Percentiles rank a stretch among this genome's conserved stretches.
Conservation (phyloP, 2,797 vertebrate genomes). For the Pseudochromis fuscus region DNA sequence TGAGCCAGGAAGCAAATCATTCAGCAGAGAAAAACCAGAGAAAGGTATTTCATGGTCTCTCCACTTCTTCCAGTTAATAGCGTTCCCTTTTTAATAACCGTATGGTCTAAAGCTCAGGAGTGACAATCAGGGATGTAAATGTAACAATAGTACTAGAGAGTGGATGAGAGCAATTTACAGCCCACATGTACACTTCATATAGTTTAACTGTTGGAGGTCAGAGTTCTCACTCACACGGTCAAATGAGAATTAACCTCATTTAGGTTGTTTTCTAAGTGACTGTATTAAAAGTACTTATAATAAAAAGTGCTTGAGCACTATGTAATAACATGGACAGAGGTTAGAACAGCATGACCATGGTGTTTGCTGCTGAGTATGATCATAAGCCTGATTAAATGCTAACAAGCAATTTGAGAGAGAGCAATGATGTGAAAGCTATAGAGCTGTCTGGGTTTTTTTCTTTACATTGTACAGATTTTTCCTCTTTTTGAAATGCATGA, state of each 20-base stretch:
- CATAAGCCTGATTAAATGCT: not conserved
- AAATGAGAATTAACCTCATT: conserved; percentile 17
- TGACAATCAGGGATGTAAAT: no score
- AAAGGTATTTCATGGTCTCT: conserved; percentile 47
- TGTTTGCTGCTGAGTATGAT: not conserved
- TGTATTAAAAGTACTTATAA: not conserved
- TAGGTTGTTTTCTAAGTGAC: not conserved
- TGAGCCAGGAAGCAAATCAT: conserved; percentile 41
- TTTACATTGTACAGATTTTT: no score
- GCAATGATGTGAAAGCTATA: not conserved
- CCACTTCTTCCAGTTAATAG: conserved; percentile 29
- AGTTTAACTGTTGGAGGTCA: conserved; percentile 17
- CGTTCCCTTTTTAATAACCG: not conserved
- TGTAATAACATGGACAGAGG: conserved; percentile 1
- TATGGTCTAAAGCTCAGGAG: not conserved
- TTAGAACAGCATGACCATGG: not conserved
- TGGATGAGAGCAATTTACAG: not conserved
- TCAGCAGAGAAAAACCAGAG: conserved; percentile 45
- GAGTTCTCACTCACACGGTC: conserved; percentile 12
- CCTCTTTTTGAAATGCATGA: no score
- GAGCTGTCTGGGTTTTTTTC: not conserved
- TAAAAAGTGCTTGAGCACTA: not conserved
- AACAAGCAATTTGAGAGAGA: not conserved
- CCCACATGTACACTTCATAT: not conserved
- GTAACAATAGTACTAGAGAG: not conserved